Conservation (phyloP, 2,888 invertebrate genomes). For the Epicampocera succincta region DNA sequence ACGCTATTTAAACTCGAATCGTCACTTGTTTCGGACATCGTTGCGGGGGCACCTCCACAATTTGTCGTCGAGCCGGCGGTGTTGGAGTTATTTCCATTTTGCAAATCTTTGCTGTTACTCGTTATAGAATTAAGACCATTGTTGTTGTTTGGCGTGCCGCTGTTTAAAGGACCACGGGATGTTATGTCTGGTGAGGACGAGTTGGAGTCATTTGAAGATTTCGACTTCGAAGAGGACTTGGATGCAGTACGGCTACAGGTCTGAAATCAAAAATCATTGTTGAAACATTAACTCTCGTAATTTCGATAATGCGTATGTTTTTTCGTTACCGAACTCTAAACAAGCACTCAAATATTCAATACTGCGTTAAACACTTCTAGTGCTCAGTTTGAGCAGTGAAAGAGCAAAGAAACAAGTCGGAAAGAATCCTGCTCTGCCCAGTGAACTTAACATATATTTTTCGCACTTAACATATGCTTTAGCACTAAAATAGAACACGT, state of each 20-base stretch:
- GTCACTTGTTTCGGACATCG: slow-evolving; percentile 86
- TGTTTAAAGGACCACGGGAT: slow-evolving; percentile 78
- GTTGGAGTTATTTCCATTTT: slow-evolving; percentile 72
- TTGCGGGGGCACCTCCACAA: slow-evolving; percentile 76
- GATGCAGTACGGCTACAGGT: slow-evolving; percentile 80
- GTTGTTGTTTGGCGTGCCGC: slow-evolving; percentile 75
- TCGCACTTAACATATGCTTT: too few relatives aligned
- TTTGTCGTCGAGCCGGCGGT: slow-evolving; percentile 23
- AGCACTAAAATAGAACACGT: too few relatives aligned
- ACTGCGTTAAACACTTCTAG: too few relatives aligned
- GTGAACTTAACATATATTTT: too few relatives aligned
- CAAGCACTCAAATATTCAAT: too few relatives aligned
- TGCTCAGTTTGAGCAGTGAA: too few relatives aligned
- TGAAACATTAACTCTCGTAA: background rate
- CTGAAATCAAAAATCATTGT: slow-evolving; percentile 67
- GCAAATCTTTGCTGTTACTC: slow-evolving; percentile 70
- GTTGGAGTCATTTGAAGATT: slow-evolving; percentile 81
- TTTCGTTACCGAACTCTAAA: too few relatives aligned
- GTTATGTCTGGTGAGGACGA: slow-evolving; percentile 82
- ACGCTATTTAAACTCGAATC: slow-evolving; percentile 96
- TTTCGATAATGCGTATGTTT: too few relatives aligned
- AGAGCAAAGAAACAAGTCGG: too few relatives aligned
- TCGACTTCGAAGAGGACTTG: slow-evolving; percentile 81
- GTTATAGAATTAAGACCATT: slow-evolving; percentile 69
- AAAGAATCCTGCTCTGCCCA: too few relatives aligned